Conservation (phyloP, 1,140 invertebrate genomes). For the Brachionus asplanchnoidis region DNA sequence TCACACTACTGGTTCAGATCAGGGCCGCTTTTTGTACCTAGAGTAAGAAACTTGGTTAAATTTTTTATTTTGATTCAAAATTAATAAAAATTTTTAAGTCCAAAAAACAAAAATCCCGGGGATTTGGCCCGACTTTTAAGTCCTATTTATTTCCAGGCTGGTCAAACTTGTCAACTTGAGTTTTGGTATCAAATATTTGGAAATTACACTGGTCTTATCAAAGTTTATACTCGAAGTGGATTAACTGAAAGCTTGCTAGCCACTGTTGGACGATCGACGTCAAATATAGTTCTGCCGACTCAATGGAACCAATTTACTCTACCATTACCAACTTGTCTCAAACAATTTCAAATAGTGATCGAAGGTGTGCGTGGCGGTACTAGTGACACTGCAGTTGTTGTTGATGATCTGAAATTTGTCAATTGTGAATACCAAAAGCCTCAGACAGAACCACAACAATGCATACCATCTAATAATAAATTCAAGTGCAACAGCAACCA, state of each 20-base stretch:
- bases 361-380: constrained; percentile 46
- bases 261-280: not conserved
- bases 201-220: constrained; percentile 40
- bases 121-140: constrained; percentile 45
- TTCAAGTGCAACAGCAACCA: constrained; percentile 17
- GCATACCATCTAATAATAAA: constrained; percentile 21
- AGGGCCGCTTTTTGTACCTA: constrained; percentile 3
- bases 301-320: constrained; percentile 46
- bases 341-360: constrained; percentile 49
- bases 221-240: constrained; percentile 44
- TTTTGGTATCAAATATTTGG: constrained; percentile 43
- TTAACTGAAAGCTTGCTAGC: constrained; percentile 4
- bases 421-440: constrained; percentile 46
- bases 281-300: not conserved
- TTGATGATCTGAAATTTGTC: constrained; percentile 50
- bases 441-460: constrained; percentile 41
- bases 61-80: not conserved
- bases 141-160: constrained; percentile 47
- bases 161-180: constrained; percentile 36
- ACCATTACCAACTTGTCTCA: constrained; percentile 46
- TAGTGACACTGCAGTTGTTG: constrained; percentile 48
- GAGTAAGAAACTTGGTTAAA: constrained; percentile 3
- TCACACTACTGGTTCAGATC: not conserved
- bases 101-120: constrained; percentile 17
- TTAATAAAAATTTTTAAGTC: not conserved